These are phyloP conservation scores for Macroramphosus scolopax DNA, from an alignment of 2,797 vertebrate species.

Conservation along the genomic window DNA sequence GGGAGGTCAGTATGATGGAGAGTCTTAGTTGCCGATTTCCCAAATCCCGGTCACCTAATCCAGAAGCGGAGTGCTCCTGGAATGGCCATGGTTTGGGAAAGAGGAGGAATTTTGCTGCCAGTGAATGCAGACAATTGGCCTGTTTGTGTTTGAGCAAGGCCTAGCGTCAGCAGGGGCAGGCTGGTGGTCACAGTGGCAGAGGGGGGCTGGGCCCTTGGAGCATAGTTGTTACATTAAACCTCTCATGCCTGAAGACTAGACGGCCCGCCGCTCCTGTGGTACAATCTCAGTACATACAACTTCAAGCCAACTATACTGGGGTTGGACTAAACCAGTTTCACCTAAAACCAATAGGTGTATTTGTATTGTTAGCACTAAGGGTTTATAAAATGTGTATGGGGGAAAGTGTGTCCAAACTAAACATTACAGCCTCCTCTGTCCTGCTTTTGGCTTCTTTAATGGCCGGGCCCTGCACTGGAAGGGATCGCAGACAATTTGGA, in stretches of 20 bases:
- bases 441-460: conserved; percentile 23
- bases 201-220: conserved; percentile 23
- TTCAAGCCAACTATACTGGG: conserved; percentile 13
- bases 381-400: conserved; percentile 37
- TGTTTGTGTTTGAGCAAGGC: conserved; percentile 59
- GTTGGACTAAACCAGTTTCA: too few relatives aligned
- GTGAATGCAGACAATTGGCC: conserved; percentile 64
- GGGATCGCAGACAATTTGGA: too few relatives aligned
- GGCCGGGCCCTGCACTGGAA: conserved; percentile 13
- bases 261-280: conserved; percentile 12
- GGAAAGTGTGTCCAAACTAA: conserved; percentile 30
- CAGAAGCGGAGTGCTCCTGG: conserved; percentile 38
- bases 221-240: conserved; percentile 51
- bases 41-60: conserved; percentile 40
- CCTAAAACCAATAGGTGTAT: conserved; percentile 21
- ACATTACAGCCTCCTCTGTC: conserved; percentile 20
- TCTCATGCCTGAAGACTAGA: conserved; percentile 42
- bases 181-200: conserved; percentile 44
- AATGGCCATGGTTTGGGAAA: conserved; percentile 48
- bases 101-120: conserved; percentile 43
- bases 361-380: conserved; percentile 33
- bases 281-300: conserved; percentile 27
- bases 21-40: conserved; percentile 4
- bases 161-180: conserved; percentile 61
- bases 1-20: background rate